Conservation (phyloP, 2,113 vertebrate species). For the Cromileptes altivelis region DNA sequence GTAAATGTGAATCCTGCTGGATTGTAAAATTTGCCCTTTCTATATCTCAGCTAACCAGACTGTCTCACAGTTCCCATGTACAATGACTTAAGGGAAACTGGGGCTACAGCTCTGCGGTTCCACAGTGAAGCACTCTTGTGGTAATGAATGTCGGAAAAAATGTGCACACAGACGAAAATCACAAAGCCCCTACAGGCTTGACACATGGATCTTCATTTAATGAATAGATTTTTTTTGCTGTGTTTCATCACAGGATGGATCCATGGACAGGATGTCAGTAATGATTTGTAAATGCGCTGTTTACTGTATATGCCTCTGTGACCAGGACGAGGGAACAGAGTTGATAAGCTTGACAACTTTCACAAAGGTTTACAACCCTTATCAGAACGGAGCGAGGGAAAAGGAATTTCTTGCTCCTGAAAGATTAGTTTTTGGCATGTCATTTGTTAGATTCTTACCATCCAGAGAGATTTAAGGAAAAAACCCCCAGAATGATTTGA, state of each 20-base stretch:
- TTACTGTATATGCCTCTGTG: slow-evolving; percentile 13
- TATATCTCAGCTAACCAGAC: slow-evolving; percentile 65
- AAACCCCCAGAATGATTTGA: not conserved
- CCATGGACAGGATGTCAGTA: slow-evolving; percentile 9
- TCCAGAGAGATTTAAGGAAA: not conserved
- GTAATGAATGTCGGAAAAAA: slow-evolving; percentile 53
- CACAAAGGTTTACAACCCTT: slow-evolving; percentile 53
- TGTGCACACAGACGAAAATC: slow-evolving; percentile 42
- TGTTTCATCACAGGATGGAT: slow-evolving; percentile 20
- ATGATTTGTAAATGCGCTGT: slow-evolving; percentile 40
- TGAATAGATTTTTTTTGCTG: not conserved
- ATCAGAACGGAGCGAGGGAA: slow-evolving; percentile 8
- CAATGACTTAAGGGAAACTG: slow-evolving; percentile 70
- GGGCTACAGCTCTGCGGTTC: slow-evolving; percentile 45
- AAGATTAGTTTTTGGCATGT: not conserved
- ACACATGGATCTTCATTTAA: slow-evolving; percentile 35
- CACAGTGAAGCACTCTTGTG: slow-evolving; percentile 46
- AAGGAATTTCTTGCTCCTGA: not conserved
- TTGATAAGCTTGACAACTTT: slow-evolving; percentile 31
- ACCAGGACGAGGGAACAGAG: not conserved
- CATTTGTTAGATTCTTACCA: slow-evolving; percentile 40
- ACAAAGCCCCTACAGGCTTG: slow-evolving; percentile 24
- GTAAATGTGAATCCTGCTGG: slow-evolving; percentile 44
- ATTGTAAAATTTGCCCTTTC: slow-evolving; percentile 42
- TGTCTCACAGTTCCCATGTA: slow-evolving; percentile 51